A percentile compares a stretch with the other conserved stretches of the same genome.
Conservation (phyloP, 2,113 vertebrate genomes). For the Heterotis niloticus region DNA sequence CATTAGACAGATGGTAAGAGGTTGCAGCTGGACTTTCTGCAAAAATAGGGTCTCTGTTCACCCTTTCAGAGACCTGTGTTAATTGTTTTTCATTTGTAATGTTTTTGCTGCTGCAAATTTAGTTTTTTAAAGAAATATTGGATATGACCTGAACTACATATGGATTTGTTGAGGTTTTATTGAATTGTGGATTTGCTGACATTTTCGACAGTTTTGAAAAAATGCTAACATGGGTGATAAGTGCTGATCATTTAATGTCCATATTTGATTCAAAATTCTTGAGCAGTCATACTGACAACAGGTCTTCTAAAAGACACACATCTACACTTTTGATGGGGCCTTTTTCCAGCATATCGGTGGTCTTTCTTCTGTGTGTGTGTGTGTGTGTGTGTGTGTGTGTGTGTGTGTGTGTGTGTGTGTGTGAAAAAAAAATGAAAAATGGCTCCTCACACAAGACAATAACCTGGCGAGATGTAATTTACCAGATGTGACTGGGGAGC, state of each 20-base stretch:
- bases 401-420: too few relatives aligned
- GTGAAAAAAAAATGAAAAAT: slow-evolving; percentile 15
- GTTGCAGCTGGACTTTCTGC: slow-evolving; percentile 37
- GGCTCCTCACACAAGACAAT: slow-evolving; percentile 34
- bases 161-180: too few relatives aligned
- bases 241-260: not conserved
- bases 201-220: not conserved
- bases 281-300: not conserved
- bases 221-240: too few relatives aligned
- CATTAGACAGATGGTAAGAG: slow-evolving; percentile 28
- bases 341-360: not conserved
- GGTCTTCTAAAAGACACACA: not conserved
- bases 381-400: too few relatives aligned
- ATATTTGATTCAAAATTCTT: not conserved
- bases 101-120: slow-evolving; percentile 18
- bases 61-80: slow-evolving; percentile 28
- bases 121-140: slow-evolving; percentile 29
- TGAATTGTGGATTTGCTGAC: not conserved
- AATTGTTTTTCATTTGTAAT: slow-evolving; percentile 36
- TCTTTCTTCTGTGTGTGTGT: slow-evolving; percentile 8
- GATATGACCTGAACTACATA: slow-evolving; percentile 1
- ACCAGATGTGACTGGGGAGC: slow-evolving; percentile 47
- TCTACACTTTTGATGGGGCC: not conserved
- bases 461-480: slow-evolving; percentile 50
- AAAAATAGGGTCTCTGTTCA: too few relatives aligned